Conservation (phyloP, 1,140 invertebrate species). For the Meteorus sp. region DNA sequence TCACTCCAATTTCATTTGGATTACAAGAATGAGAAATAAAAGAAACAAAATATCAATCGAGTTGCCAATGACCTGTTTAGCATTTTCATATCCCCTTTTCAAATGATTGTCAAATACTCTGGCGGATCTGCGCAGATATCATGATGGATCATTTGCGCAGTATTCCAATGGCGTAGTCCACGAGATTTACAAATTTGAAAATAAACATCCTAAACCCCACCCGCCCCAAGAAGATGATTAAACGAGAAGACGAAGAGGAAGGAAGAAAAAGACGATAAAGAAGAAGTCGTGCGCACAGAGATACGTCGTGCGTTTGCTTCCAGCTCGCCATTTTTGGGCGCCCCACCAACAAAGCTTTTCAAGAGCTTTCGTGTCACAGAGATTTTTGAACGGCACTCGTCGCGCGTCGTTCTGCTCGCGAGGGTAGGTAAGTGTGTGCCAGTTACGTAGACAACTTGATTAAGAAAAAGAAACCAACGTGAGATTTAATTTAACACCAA, state of each 20-base stretch:
- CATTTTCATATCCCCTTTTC: too few relatives aligned
- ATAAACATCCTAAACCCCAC: background rate
- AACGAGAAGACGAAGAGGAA: background rate
- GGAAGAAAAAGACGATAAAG: constrained; percentile 4
- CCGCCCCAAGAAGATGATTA: background rate
- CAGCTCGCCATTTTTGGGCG: constrained; percentile 59
- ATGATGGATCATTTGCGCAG: constrained; percentile 11
- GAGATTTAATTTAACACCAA: background rate
- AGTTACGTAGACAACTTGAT: background rate
- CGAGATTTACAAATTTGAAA: background rate
- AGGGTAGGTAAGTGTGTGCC: constrained; percentile 54
- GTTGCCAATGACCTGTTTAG: too few relatives aligned
- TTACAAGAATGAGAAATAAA: too few relatives aligned
- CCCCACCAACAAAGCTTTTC: constrained; percentile 43
- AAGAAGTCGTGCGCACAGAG: constrained; percentile 1
- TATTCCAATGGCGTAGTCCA: constrained; percentile 15
- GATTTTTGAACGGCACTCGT: constrained; percentile 46
- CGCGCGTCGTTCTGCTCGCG: constrained; percentile 50
- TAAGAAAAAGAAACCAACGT: background rate
- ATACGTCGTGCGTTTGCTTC: background rate
- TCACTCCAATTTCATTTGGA: too few relatives aligned
- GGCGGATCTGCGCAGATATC: constrained; percentile 4
- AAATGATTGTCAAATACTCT: too few relatives aligned
- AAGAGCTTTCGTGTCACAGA: constrained; percentile 21
- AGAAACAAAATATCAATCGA: too few relatives aligned